Evolutionary conservation across 1,140 invertebrate species (phyloP).

Genomic region (Bombus vancouverensis): DNA sequence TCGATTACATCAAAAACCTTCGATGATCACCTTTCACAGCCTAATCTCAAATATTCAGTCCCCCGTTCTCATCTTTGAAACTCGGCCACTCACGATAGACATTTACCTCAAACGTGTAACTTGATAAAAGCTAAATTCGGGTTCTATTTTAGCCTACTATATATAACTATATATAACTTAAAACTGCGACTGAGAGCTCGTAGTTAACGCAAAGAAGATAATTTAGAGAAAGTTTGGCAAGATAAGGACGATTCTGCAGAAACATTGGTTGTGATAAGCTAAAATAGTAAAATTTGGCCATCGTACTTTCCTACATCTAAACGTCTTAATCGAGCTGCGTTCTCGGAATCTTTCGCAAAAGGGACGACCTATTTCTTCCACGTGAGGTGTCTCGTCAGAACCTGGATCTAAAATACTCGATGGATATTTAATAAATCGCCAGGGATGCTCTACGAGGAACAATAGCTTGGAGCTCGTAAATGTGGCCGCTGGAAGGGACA

Average conservation of each 20-base stretch:
- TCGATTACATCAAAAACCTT: not conserved
- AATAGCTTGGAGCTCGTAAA: constrained; percentile 49
- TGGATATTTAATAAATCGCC: constrained; percentile 43
- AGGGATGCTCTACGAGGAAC: constrained; percentile 11
- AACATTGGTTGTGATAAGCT: no score
- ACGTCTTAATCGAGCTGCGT: not conserved
- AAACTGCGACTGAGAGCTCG: no score
- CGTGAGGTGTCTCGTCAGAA: constrained; percentile 1
- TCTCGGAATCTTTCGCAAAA: not conserved
- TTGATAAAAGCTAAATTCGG: no score
- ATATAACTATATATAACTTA: no score
- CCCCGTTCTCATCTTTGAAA: not conserved
- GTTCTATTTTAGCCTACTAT: no score
- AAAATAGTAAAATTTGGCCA: no score
- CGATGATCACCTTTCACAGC: not conserved
- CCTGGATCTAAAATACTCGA: not conserved
- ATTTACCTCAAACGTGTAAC: not conserved
- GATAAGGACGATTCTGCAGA: no score
- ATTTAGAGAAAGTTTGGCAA: no score
- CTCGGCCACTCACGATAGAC: not conserved
- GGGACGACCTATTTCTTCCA: not conserved
- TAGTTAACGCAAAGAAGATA: no score
- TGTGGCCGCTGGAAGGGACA: constrained; percentile 23
- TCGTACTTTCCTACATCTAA: not conserved
- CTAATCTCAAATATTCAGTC: not conserved